A percentile compares a stretch with the other conserved stretches of the same genome.
phyloP scores from a whole-genome alignment of 2,797 vertebrate genomes.

The Sebastolobus altivelis region DNA sequence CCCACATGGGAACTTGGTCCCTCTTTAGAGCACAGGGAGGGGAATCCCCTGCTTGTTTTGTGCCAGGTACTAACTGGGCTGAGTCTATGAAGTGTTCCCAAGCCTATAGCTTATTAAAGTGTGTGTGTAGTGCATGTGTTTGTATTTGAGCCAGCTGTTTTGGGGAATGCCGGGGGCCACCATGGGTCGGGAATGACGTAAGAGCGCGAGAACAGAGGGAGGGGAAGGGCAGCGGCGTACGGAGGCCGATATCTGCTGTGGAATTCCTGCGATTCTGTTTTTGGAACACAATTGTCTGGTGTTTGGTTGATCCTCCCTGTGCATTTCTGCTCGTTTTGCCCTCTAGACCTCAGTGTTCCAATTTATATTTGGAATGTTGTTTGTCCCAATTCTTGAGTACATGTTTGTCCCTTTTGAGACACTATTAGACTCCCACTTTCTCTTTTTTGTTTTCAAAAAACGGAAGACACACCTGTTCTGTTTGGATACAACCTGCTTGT shows the following conservation, averaged over 20 bases:
- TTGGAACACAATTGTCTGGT: constrained; percentile 78
- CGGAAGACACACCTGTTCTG: constrained; percentile 20
- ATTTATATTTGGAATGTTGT: constrained; percentile 60
- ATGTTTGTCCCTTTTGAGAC: constrained; percentile 25
- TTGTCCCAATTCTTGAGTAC: constrained; percentile 38
- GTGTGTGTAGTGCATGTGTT: constrained; percentile 54
- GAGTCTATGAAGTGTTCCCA: constrained; percentile 63
- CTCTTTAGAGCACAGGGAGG: constrained; percentile 32
- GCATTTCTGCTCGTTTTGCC: constrained; percentile 30
- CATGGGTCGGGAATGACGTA: constrained; percentile 77
- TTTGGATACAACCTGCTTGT: constrained; percentile 5
- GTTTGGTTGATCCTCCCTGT: constrained; percentile 73
- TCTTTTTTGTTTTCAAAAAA: background rate
- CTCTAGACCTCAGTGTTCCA: constrained; percentile 57
- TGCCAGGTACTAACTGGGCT: constrained; percentile 74
- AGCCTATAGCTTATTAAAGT: constrained; percentile 36
- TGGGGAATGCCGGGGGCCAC: constrained; percentile 74
- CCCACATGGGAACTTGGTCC: constrained; percentile 58
- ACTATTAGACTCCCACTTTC: background rate
- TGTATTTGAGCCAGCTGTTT: constrained; percentile 81
- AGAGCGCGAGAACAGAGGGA: constrained; percentile 55
- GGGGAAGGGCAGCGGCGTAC: background rate
- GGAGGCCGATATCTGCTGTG: constrained; percentile 78
- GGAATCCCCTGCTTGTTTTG: constrained; percentile 73
- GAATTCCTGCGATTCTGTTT: constrained; percentile 84